Evolutionary conservation across 2,888 invertebrate species (phyloP), one percentile per base, ranked within the genome.

Genomic region (Mesorhabditis spiculigera): DNA sequence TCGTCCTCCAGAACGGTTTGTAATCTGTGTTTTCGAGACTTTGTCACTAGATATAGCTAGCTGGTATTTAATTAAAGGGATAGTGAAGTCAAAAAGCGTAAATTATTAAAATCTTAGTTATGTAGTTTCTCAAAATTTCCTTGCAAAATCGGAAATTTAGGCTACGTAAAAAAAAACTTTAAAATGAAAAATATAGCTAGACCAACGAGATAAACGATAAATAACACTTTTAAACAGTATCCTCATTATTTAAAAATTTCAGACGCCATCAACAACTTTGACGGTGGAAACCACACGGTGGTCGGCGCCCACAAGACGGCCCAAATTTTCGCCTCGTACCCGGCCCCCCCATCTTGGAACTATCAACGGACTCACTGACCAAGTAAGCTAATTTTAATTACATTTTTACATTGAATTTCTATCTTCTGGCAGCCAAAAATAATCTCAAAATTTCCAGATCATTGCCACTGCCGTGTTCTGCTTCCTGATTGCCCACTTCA

Each of bases 321-420:
- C 2, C 88, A 88, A n/a, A 89, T 90, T 70, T 90, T 89, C 82
- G 86, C 89, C 43, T 89, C 90, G 0, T 89, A 88, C 76, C 89
- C 89, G 4, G 85, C 86, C 45, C 75, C n/a, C 82, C 4, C 88
- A 86, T 74, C 86, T 89, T 13, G 83, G 87, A 5, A 80, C 85
- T n/a, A 77, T 82, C 66, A 87, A 87, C 64, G 88, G 88, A 42
- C 81, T 89, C 64, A 82, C 86, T 6, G 89, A 90, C 79, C 89
- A 89, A 87, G 89, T 89, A 28, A 28, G 28, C 28, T 28, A 28
- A 28, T 28, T 28, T 28, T 62, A 62, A 28, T 16, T 62, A 28
- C 28, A 62, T 5, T 62, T 62, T 28, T 28, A 62, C 63, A 62
- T 16, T 62, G 41, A 62, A 62, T 28, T 62, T 62, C 63, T 41